Base-by-base conservation (phyloP, 1,140 invertebrate genomes). In the Diachasma alloeum region DNA sequence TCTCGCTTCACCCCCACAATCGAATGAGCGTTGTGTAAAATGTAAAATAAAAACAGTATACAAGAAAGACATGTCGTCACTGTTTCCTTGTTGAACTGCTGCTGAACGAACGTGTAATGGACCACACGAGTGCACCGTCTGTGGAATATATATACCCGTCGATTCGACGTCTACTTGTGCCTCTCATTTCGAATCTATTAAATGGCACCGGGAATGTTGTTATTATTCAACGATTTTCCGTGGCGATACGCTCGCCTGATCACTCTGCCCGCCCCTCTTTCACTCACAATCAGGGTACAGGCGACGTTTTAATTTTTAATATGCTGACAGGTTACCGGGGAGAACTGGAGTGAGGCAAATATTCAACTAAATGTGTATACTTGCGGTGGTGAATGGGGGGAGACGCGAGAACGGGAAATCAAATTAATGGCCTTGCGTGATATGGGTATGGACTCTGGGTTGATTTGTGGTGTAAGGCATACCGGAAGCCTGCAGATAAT, bases 191-290 rank as follows among this genome's bases (percentile, higher is more conserved):
- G 42, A 44, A 8, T 6, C 19, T 19, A 19, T 56, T 19, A 17
- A 56, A 22, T 56, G 19, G 48, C 8, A 1, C 8, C 9, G 48
- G 19, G 82, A 83, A 84, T 83, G 82, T 79, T 80, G 83, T 83
- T 84, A 83, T 84, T 84, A 84, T 84, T 84, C 83, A 83, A 84
- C 81, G 74, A 83, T 84, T 74, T 80, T 75, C 81, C 48, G n/a
- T 17, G n/a, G 75, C 80, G 81, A 79, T 75, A 82, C 81, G 81
- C 78, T 84, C 77, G 80, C 82, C 80, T 82, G 80, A 31, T 63
- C 77, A 77, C 74, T 79, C 79, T 53, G 67, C 44, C 72, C 70
- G 80, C 56, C 48, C 76, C 76, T 53, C 42, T 36, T 44, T 19
- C 13, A 69, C 24, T 63, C 48, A 37, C 37, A 19, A 39, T 26